Base-by-base conservation (phyloP, 2,888 invertebrate genomes). In the Julus scanicus region DNA sequence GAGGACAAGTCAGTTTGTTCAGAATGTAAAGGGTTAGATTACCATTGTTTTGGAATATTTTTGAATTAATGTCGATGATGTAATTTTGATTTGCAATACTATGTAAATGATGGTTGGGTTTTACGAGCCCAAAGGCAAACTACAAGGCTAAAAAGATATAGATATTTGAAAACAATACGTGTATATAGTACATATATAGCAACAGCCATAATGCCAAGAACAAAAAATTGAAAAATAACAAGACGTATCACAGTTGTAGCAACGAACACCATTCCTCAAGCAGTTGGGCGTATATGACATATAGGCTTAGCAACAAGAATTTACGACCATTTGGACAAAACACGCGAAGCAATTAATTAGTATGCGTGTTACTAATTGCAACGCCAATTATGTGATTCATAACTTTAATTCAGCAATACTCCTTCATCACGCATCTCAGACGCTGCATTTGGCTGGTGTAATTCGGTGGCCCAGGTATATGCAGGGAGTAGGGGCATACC, bases 341-440 rank as follows among this genome's bases (percentile, higher is more conserved):
- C 63, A 63, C 63, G 63, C 63, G 63, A 63, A 63, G 63, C 63
- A n/a, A 63, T 63, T 63, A n/a, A 63, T 63, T 63, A 63, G 63
- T n/a, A 20, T 20, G 63, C 63, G 63, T 63, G 63, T 63, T 63
- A n/a, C 63, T 63, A 63, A 63, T 63, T 63, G 63, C 63, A n/a
- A 20, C 63, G 63, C 63, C 63, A 63, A 63, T 63, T 63, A 63
- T 5, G n/a, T 63, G 63, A 63, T 63, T 63, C 63, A 63, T 63
- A 63, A 63, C n/a, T 63, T 63, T n/a, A 20, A 63, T 20, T 63
- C n/a, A 63, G n/a, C 4, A 20, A 63, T 20, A 20, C 9, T 20
- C n/a, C 63, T 63, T 20, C 63, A 15, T n/a, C 63, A 63, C 63
- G 63, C 63, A 63, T 20, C n/a, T 63, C 63, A n/a, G 63, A 63